Conservation (phyloP, 2,113 vertebrate genomes). For the Choloepus hoffmanni region DNA sequence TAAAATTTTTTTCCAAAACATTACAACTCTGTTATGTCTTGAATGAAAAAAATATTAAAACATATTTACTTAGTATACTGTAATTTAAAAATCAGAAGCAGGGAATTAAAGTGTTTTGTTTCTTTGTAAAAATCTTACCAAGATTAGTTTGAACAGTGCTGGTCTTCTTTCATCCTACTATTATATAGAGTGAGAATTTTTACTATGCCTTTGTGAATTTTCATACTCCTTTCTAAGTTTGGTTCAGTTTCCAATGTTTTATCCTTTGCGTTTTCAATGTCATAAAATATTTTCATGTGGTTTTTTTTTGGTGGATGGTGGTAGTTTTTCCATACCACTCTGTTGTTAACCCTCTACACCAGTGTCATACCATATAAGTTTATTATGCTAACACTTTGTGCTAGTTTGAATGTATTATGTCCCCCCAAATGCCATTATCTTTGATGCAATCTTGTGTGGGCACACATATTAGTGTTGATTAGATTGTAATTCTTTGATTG, state of each 20-base stretch:
- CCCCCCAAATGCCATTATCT: too few relatives aligned
- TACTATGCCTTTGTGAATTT: neutral
- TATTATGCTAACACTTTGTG: too few relatives aligned
- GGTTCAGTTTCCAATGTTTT: neutral
- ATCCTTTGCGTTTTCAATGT: neutral
- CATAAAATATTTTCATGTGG: neutral
- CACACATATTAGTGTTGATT: too few relatives aligned
- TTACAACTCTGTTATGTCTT: neutral
- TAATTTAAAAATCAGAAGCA: neutral
- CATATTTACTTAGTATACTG: neutral
- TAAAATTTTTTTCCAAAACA: neutral
- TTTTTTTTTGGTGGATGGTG: neutral
- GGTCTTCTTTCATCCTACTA: neutral
- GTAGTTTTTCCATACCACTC: too few relatives aligned
- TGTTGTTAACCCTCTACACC: neutral
- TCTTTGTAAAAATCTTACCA: neutral
- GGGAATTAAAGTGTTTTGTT: neutral
- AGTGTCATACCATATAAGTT: neutral
- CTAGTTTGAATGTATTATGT: too few relatives aligned
- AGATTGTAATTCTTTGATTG: too few relatives aligned
- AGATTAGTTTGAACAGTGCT: neutral
- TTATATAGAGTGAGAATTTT: neutral
- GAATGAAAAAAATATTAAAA: neutral
- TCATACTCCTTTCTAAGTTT: neutral
- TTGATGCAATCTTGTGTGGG: too few relatives aligned